Base-by-base conservation (phyloP, 2,888 invertebrate genomes). In the Celastrina argiolus region DNA sequence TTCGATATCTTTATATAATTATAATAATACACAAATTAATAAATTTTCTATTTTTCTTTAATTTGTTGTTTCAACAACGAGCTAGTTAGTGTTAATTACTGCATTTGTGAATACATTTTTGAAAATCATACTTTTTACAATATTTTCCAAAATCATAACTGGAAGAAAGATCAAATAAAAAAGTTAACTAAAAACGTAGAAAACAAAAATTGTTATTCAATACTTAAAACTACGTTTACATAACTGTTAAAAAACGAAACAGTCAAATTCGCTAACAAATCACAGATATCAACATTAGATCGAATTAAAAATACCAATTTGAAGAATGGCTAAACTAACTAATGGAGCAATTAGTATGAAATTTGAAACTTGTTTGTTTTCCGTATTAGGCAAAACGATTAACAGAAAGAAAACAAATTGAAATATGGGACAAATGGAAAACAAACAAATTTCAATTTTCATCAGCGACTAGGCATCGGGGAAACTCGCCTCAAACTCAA, bases 281-380 rank as follows among this genome's bases (percentile, higher is more conserved):
- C 63, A 65, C 65, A 61, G 56, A 51, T 65, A 67, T 77, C 73
- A 77, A 78, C 79, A 77, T 78, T 82, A 84, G 83, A 84, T 88
- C 87, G 87, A 88, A 85, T 83, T 77, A 51, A 51, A 51, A 51
- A 51, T 51, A 75, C 72, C 78, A 87, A 88, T 88, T 88, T 83
- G 81, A 87, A 87, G 84, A 88, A 88, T 87, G 84, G 80, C 89
- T 89, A 89, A 85, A 84, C 88, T 90, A 91, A 85, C 89, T 89
- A 90, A 89, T 89, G 87, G 88, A 89, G 88, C 89, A 86, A 85
- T 84, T 80, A 82, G 80, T 83, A 82, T 81, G 80, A 76, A 78
- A 77, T 80, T 82, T 81, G 84, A 84, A 89, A 87, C 83, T 84
- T 83, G 85, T 85, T 85, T 72, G 75, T 74, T 73, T 70, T 74